Conservation (phyloP, 1,140 invertebrate species). For the Panulirus ornatus region DNA sequence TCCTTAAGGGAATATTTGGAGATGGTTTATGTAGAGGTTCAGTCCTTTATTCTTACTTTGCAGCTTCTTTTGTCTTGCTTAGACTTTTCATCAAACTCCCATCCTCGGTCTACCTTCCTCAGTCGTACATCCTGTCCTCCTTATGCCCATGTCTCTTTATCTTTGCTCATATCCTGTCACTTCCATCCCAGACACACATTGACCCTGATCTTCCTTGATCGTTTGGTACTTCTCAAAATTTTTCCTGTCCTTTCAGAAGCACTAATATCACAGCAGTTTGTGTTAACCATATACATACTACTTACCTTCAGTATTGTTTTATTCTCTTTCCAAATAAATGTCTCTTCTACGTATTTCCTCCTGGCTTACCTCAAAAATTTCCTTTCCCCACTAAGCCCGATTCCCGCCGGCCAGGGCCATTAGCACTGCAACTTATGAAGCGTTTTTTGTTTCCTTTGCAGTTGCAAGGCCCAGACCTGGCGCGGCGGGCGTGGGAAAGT, state of each 20-base stretch:
- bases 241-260: too few species aligned
- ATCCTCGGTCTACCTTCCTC: neutral
- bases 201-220: too few species aligned
- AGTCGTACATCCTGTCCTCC: neutral
- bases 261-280: too few species aligned
- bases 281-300: too few species aligned
- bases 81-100: too few species aligned
- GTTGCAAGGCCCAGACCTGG: constrained; percentile 65
- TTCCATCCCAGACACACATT: too few species aligned
- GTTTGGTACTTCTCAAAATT: too few species aligned
- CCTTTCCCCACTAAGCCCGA: neutral
- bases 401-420: constrained; percentile 31
- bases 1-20: neutral
- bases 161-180: too few species aligned
- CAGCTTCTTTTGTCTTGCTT: neutral
- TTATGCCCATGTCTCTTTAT: constrained; percentile 1
- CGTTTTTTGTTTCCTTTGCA: constrained; percentile 67
- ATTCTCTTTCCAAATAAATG: neutral
- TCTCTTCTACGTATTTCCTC: neutral
- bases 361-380: neutral
- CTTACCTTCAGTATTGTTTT: too few species aligned
- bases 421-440: constrained; percentile 56
- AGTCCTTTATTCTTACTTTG: neutral
- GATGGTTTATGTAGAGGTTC: neutral
- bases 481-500: constrained; percentile 61